Percentiles rank a stretch among this genome's conserved stretches.
Conservation (phyloP, 2,113 vertebrate species). For the Zosterops pallidus region DNA sequence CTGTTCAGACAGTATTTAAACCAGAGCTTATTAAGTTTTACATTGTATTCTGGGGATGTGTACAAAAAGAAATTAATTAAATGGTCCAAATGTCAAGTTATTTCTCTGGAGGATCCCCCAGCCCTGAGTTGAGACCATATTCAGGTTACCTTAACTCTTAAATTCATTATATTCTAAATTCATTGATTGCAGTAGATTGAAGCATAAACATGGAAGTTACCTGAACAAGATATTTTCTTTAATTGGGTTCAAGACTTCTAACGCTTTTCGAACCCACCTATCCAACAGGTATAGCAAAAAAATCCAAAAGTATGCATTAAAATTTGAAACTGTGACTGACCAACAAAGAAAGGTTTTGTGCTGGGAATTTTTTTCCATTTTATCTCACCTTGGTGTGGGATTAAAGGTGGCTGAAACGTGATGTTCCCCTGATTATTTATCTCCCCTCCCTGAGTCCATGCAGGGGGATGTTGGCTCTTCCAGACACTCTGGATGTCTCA, state of each 20-base stretch:
- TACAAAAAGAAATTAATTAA: background rate
- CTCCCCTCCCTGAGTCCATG: background rate
- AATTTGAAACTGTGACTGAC: background rate
- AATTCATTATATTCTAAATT: background rate
- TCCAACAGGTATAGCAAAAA: background rate
- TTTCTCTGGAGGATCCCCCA: background rate
- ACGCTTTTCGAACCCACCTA: background rate
- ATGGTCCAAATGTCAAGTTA: background rate
- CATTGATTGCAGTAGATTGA: background rate
- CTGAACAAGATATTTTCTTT: background rate
- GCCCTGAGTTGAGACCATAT: fast-evolving
- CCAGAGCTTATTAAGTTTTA: background rate
- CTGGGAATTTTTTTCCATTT: background rate
- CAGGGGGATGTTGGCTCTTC: background rate
- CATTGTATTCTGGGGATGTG: background rate
- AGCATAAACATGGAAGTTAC: background rate
- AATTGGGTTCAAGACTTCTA: background rate
- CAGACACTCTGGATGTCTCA: background rate
- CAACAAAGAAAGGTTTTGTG: background rate
- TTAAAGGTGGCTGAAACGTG: background rate
- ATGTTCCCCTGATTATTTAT: background rate
- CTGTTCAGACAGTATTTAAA: background rate
- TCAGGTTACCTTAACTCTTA: background rate
- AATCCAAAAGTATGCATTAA: background rate
- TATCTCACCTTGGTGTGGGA: background rate